Percentiles rank a stretch among this genome's conserved stretches.
phyloP scores from a whole-genome alignment of 2,888 invertebrate genomes.

The Pomacea canaliculata region DNA sequence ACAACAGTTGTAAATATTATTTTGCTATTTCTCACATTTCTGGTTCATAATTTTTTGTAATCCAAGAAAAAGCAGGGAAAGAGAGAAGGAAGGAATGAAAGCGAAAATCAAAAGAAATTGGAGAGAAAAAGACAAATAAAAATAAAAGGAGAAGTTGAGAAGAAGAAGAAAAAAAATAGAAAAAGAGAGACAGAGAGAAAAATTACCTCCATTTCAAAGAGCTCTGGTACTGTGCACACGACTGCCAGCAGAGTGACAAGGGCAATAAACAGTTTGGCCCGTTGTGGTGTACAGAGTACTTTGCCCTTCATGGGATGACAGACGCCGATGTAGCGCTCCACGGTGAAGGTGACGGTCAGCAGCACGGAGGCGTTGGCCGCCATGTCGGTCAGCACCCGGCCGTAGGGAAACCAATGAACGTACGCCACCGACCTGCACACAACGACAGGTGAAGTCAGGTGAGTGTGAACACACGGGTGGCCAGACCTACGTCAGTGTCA shows the following conservation, averaged over 20 bases:
- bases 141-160: no score
- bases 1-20: no score
- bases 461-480: no score
- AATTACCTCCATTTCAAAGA: constrained; percentile 74
- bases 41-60: no score
- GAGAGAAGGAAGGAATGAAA: no score
- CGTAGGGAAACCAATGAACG: constrained; percentile 73
- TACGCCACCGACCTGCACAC: constrained; percentile 49
- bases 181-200: neutral
- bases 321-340: constrained; percentile 83
- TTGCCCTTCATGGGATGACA: constrained; percentile 81
- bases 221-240: constrained; percentile 76
- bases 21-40: no score
- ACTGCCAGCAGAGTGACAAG: constrained; percentile 76
- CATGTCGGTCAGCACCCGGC: constrained; percentile 78
- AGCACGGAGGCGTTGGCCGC: constrained; percentile 79
- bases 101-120: no score
- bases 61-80: no score
- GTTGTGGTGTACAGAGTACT: constrained; percentile 74
- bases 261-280: constrained; percentile 78
- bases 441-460: no score
- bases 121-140: no score
- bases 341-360: constrained; percentile 81
- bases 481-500: no score
- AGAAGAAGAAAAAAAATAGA: neutral